Evolutionary conservation across 2,888 invertebrate genomes (phyloP), one percentile per base, ranked within the genome.

Genomic region (Linyphia triangularis): DNA sequence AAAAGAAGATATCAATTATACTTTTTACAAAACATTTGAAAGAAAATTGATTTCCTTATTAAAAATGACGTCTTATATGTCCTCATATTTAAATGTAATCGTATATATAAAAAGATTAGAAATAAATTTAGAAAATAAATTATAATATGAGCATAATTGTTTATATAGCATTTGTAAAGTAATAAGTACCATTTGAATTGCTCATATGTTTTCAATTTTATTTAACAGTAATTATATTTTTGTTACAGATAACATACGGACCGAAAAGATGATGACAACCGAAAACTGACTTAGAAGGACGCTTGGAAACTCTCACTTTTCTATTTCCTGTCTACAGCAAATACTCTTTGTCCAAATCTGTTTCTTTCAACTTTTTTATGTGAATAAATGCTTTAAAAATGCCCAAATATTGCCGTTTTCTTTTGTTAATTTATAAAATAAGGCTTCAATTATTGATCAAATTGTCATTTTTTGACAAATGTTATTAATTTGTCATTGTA

Each of bases 381-480:
- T 77, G 24, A 77, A 77, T 77, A 77, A 77, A 77, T 26, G 16
- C 6, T 19, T 7, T 63, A 73, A 73, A 73, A 73, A 22, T 57
- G 22, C 51, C 73, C 26, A 73, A 59, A 59, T 30, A 6, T 1
- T 57, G 16, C 22, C 5, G 30, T 16, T 30, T 30, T 22, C 1
- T 73, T 40, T 19, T 57, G 3, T 30, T 26, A 9, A 19, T 37
- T 1, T 19, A 1, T 37, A 6, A 37, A n/a, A n/a, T n/a, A n/a
- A n/a, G n/a, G n/a, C n/a, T n/a, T n/a, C n/a, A 7, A 0, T 19
- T 69, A n/a, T 37, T 9, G 10, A 40, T 37, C 1, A 6, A 4
- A 24, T 16, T 63, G 3, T 69, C 0, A 33, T 5, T 16, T 30
- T 19, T 19, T 69, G 0, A 37, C 1, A 5, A 22, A 69, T n/a